Percentiles rank a stretch among this genome's conserved stretches.
Conservation (phyloP, 2,888 invertebrate species). For the Phortica magna region DNA sequence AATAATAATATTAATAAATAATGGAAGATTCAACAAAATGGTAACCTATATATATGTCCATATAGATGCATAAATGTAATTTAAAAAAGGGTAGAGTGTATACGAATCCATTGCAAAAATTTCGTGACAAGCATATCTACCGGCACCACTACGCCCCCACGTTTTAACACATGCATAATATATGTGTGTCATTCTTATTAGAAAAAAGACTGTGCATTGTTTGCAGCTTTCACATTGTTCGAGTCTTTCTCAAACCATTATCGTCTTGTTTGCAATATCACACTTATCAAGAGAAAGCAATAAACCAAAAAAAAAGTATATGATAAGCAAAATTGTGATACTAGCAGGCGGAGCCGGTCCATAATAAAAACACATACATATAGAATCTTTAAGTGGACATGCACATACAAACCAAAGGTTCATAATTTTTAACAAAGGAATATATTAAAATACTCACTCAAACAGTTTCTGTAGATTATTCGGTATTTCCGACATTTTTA, state of each 20-base stretch:
- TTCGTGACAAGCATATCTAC: too few relatives aligned
- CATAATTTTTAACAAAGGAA: too few relatives aligned
- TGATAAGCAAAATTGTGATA: conserved; percentile 30
- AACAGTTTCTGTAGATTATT: conserved; percentile 64
- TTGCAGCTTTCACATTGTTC: neutral
- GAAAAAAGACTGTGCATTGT: neutral
- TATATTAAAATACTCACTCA: conserved; percentile 58
- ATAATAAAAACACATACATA: conserved; percentile 2
- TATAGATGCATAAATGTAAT: neutral
- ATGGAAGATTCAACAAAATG: neutral
- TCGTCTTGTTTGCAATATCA: conserved; percentile 4
- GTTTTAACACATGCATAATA: neutral
- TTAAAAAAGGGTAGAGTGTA: too few relatives aligned
- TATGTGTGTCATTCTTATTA: neutral
- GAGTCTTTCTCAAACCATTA: neutral
- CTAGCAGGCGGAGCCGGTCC: neutral
- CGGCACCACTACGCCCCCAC: neutral
- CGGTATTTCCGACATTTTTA: conserved; percentile 65
- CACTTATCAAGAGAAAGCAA: conserved; percentile 30
- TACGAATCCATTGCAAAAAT: neutral
- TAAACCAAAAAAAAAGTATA: conserved; percentile 34
- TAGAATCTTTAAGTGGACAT: neutral
- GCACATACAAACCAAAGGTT: too few relatives aligned
- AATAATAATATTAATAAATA: too few relatives aligned
- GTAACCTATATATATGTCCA: neutral